Evolutionary conservation across 2,888 invertebrate genomes (phyloP).

Genomic region (Rhabditoides inermis): DNA sequence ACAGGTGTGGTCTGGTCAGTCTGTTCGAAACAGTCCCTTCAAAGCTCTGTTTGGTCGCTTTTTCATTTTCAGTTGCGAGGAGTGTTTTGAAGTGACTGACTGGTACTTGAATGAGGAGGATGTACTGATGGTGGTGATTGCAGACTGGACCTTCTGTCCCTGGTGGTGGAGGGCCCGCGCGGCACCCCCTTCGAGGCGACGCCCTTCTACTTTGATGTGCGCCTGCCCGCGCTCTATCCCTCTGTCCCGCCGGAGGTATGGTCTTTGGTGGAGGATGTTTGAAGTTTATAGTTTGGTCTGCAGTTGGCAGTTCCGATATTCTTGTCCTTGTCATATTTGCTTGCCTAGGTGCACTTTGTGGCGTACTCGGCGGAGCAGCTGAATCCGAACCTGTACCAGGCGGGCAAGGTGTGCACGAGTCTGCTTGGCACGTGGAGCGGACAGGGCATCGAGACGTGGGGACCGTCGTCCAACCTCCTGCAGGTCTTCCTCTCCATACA

Average conservation of each 20-base stretch:
- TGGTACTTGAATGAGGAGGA: neutral
- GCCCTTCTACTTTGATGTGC: slow-evolving; percentile 15
- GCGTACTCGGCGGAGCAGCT: slow-evolving; percentile 7
- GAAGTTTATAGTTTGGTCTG: too few species aligned
- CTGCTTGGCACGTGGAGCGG: slow-evolving; percentile 17
- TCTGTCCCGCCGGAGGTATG: slow-evolving; percentile 9
- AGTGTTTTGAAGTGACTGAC: too few species aligned
- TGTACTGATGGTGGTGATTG: neutral
- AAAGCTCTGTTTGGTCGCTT: too few species aligned
- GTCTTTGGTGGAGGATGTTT: too few species aligned
- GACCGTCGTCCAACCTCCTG: slow-evolving; percentile 10
- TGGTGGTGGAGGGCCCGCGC: slow-evolving; percentile 10
- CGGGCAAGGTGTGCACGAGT: slow-evolving; percentile 12
- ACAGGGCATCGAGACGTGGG: slow-evolving; percentile 11
- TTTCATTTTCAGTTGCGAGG: too few species aligned
- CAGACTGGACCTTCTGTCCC: slow-evolving; percentile 11
- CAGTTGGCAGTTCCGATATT: too few species aligned
- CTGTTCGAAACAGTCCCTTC: too few species aligned
- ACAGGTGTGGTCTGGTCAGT: too few species aligned
- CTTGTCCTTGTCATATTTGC: too few species aligned
- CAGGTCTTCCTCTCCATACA: slow-evolving; percentile 17
- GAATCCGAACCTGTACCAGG: slow-evolving; percentile 17
- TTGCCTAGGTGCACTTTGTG: slow-evolving; percentile 6
- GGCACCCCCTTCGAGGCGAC: slow-evolving; percentile 14
- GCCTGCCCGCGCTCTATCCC: slow-evolving; percentile 7